Conservation (phyloP, 1,140 invertebrate species). For the Drosophila nebulosa region DNA sequence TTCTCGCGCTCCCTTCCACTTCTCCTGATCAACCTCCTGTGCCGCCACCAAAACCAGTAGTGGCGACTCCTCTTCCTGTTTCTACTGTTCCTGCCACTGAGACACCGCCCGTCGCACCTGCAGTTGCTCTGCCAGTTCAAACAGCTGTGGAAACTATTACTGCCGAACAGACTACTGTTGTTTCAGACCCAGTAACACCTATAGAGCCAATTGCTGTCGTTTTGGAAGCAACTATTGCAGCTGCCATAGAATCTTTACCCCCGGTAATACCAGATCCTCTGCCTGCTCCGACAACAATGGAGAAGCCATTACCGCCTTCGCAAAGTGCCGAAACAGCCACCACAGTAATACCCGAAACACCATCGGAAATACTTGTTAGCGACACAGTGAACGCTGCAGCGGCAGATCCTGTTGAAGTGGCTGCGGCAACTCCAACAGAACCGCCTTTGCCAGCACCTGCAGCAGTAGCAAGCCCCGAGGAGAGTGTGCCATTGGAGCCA, state of each 20-base stretch:
- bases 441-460: background rate
- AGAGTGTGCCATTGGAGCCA: background rate
- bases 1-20: no score
- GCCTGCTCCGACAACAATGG: background rate
- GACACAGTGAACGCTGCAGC: background rate
- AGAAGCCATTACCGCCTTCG: no score
- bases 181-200: background rate
- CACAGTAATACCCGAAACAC: background rate
- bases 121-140: background rate
- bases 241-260: background rate
- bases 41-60: no score
- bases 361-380: background rate
- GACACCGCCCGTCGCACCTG: background rate
- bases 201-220: background rate
- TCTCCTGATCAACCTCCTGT: no score
- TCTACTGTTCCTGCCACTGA: background rate
- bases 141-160: background rate
- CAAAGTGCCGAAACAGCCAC: no score
- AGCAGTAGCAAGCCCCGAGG: background rate
- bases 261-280: background rate
- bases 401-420: background rate
- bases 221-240: background rate
- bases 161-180: background rate
- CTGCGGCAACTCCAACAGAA: background rate
- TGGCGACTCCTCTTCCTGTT: background rate